Conservation (phyloP, 1,140 invertebrate genomes). For the Sinonovacula constricta region DNA sequence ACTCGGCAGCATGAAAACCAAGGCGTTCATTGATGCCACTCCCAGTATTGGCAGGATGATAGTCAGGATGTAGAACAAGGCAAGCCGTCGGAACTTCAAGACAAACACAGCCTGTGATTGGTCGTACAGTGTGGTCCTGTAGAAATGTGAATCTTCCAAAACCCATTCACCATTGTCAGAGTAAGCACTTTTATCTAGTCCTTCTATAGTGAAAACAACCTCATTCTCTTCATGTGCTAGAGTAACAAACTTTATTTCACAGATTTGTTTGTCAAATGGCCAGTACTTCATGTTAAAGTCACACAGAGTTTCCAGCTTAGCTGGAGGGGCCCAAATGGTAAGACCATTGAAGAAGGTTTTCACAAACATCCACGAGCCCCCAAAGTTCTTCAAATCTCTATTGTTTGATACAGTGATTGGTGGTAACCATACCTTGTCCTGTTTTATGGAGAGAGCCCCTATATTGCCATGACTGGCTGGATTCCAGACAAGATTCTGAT, state of each 20-base stretch:
- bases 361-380: not conserved
- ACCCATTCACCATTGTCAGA: constrained; percentile 15
- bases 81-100: constrained; percentile 2
- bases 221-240: not conserved
- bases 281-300: constrained; percentile 31
- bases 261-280: constrained; percentile 48
- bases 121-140: not conserved
- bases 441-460: not conserved
- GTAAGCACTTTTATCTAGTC: not conserved
- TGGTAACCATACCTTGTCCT: constrained; percentile 14
- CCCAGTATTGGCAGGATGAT: constrained; percentile 31
- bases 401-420: not conserved
- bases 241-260: constrained; percentile 22
- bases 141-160: not conserved
- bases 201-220: not conserved
- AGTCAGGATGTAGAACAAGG: constrained; percentile 23
- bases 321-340: not conserved
- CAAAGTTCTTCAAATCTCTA: not conserved
- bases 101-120: not conserved
- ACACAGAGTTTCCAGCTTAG: not conserved
- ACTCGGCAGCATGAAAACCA: constrained; percentile 41
- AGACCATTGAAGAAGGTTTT: not conserved
- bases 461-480: not conserved
- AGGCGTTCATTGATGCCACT: not conserved
- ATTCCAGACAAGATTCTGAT: constrained; percentile 8